Evolutionary conservation across 2,113 vertebrate genomes (phyloP).

Genomic region (Sebastes schlegelii): DNA sequence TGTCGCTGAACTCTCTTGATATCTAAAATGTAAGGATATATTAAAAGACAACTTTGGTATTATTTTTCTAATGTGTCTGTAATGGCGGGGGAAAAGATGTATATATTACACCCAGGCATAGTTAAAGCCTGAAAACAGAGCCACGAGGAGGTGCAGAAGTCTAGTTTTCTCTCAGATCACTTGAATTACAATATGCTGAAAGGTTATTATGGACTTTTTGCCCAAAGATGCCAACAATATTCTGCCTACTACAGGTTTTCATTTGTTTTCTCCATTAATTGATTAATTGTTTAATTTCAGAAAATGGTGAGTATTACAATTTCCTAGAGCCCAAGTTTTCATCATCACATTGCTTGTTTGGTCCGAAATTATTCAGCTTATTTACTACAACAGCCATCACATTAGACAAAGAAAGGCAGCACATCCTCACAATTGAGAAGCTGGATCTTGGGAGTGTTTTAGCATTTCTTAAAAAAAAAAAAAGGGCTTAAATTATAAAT

Average conservation of each 20-base stretch:
- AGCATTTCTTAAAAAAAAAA: neutral
- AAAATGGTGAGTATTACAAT: neutral
- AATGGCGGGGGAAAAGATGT: too few relatives aligned
- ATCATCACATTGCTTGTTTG: neutral
- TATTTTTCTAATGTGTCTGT: neutral
- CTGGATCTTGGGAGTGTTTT: neutral
- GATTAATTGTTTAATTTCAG: neutral
- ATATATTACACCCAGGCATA: too few relatives aligned
- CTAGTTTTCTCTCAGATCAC: too few relatives aligned
- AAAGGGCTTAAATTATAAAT: too few relatives aligned
- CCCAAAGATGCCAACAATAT: too few relatives aligned
- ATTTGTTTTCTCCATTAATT: conserved; percentile 14
- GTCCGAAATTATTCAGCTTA: neutral
- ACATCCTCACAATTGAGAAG: neutral
- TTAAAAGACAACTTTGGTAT: neutral
- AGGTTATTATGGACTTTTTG: too few relatives aligned
- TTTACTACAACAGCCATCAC: neutral
- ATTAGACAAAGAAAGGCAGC: neutral
- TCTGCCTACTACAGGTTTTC: too few relatives aligned
- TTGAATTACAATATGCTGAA: too few relatives aligned
- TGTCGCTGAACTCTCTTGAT: neutral
- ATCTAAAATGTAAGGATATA: neutral
- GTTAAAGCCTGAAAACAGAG: too few relatives aligned
- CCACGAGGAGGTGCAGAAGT: too few relatives aligned
- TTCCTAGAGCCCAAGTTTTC: neutral